These are phyloP conservation scores for Drosophila varians DNA, from an alignment of 1,140 invertebrate genomes.

Conservation along the genomic window DNA sequence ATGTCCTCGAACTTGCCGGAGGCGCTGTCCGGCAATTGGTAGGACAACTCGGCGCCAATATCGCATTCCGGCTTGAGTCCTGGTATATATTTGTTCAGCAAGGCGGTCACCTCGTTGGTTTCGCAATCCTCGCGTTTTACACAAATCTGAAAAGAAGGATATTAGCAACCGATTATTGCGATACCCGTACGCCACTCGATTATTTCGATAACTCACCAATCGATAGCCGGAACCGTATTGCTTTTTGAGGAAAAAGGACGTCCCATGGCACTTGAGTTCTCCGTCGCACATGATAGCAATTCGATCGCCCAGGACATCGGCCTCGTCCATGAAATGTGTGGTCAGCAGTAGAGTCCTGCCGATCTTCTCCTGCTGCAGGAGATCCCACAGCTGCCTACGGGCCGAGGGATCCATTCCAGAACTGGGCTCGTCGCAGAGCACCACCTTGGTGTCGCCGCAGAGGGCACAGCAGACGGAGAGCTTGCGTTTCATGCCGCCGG, in stretches of 20 bases:
- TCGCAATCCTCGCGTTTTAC: conserved; percentile 71
- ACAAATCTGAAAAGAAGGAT: conserved; percentile 69
- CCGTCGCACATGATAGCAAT: conserved; percentile 95
- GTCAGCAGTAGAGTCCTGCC: conserved; percentile 92
- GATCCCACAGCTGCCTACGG: conserved; percentile 94
- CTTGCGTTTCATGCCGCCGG: conserved; percentile 94
- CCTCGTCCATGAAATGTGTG: conserved; percentile 99
- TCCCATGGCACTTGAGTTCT: conserved; percentile 91
- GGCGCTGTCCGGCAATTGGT: conserved; percentile 63
- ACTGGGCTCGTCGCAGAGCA: conserved; percentile 97
- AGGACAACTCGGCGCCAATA: conserved; percentile 75
- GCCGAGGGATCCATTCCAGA: conserved; percentile 98
- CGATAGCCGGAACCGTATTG: conserved; percentile 87
- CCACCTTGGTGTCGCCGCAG: conserved; percentile 87
- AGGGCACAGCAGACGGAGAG: conserved; percentile 90
- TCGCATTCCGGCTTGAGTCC: conserved; percentile 65
- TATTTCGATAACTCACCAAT: conserved; percentile 42
- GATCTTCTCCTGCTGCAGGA: conserved; percentile 86
- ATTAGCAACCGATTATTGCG: not conserved
- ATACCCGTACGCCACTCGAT: not conserved
- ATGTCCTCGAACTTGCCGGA: conserved; percentile 66
- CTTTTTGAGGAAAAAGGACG: conserved; percentile 94
- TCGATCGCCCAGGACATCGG: conserved; percentile 96
- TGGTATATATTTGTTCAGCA: conserved; percentile 69
- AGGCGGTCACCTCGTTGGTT: conserved; percentile 52